Percentiles rank a stretch among this genome's conserved stretches.
Conservation (phyloP, 2,888 invertebrate genomes). For the Labia minor region DNA sequence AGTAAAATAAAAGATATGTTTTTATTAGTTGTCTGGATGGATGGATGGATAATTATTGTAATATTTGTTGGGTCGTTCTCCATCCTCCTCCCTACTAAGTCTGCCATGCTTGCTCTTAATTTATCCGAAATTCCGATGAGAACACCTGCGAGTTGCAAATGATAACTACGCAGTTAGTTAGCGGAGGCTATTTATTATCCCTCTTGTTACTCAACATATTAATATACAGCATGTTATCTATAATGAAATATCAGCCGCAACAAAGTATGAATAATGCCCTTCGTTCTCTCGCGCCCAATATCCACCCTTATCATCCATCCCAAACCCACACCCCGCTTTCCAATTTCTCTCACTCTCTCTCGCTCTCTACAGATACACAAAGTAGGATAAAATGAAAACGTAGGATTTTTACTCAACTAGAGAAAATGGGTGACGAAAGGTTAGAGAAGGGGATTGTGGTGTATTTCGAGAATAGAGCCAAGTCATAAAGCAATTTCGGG, state of each 20-base stretch:
- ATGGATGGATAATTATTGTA: too few species aligned
- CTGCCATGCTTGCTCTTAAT: background rate
- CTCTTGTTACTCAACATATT: slow-evolving; percentile 13
- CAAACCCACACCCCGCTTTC: too few species aligned
- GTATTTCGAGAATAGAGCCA: too few species aligned
- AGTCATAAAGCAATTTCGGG: too few species aligned
- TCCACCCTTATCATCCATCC: slow-evolving; percentile 1
- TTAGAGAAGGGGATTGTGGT: too few species aligned
- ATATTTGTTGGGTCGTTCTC: too few species aligned
- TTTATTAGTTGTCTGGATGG: too few species aligned
- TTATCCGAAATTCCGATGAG: slow-evolving; percentile 13
- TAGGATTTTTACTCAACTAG: too few species aligned
- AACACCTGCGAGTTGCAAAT: slow-evolving; percentile 13
- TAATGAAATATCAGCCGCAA: slow-evolving; percentile 7
- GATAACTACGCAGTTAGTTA: background rate
- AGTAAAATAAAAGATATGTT: too few species aligned
- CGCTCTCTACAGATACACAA: too few species aligned
- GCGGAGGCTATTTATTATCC: background rate
- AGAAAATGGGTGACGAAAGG: too few species aligned
- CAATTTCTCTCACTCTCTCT: too few species aligned
- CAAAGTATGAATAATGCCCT: background rate
- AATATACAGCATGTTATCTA: slow-evolving; percentile 13
- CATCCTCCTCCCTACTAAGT: background rate
- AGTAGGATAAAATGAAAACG: background rate
- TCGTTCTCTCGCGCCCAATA: background rate